A percentile compares a stretch with the other conserved stretches of the same genome.
Conservation (phyloP, 2,113 vertebrate species). For the Columba livia region DNA sequence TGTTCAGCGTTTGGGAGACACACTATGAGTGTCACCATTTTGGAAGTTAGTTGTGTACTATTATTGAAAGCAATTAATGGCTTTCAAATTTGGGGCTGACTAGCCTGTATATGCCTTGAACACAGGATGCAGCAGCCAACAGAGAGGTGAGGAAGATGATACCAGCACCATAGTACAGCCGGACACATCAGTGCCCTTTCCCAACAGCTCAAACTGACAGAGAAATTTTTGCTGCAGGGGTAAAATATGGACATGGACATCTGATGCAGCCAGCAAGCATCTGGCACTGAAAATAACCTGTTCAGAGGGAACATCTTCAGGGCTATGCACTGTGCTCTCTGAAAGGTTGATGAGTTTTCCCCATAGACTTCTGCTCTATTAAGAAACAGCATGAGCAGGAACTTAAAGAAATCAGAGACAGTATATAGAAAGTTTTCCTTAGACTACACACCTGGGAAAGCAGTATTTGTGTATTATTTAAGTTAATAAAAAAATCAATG, state of each 20-base stretch:
- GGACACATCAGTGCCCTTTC: not conserved
- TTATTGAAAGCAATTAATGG: not conserved
- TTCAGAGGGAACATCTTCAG: not conserved
- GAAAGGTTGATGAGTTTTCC: not conserved
- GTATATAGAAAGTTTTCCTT: not conserved
- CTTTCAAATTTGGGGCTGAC: not conserved
- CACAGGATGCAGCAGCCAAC: not conserved
- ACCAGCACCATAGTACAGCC: not conserved
- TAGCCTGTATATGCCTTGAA: not conserved
- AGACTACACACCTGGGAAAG: not conserved
- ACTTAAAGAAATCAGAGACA: not conserved
- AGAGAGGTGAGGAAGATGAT: not conserved
- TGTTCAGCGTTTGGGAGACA: not conserved
- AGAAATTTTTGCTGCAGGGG: not conserved
- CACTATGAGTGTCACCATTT: not conserved
- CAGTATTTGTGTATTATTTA: not conserved
- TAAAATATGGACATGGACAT: not conserved
- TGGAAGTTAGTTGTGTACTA: not conserved
- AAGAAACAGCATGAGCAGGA: not conserved
- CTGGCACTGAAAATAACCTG: not conserved
- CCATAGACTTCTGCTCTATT: not conserved
- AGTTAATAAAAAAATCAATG: not conserved
- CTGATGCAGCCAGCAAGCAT: not conserved
- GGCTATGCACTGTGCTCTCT: not conserved
- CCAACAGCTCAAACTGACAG: not conserved